phyloP scores from a whole-genome alignment of 2,113 vertebrate genomes.

The Rhipidura dahli region DNA sequence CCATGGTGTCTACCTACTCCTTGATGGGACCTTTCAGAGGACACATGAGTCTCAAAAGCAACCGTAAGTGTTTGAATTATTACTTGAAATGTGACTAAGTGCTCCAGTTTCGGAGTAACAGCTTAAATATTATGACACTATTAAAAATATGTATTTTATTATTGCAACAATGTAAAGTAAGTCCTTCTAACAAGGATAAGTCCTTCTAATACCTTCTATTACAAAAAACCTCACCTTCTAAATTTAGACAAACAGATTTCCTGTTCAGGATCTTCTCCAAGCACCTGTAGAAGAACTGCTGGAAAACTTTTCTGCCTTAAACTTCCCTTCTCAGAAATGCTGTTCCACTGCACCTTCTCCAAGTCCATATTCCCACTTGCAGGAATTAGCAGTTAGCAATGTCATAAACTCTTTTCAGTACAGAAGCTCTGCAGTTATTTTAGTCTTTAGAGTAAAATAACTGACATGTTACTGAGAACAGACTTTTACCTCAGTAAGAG shows the following conservation, averaged over 20 bases:
- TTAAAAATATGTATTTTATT: not conserved
- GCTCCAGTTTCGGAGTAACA: not conserved
- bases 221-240: not conserved
- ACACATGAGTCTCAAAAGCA: slow-evolving; percentile 63
- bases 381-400: not conserved
- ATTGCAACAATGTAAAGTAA: not conserved
- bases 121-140: not conserved
- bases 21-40: slow-evolving; percentile 57
- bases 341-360: not conserved
- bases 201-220: not conserved
- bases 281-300: not conserved
- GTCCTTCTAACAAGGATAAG: not conserved
- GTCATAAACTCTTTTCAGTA: not conserved
- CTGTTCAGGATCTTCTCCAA: not conserved
- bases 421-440: not conserved
- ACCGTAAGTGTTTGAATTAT: slow-evolving; percentile 33
- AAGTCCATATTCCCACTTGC: not conserved
- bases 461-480: not conserved
- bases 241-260: not conserved
- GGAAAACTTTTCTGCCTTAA: not conserved
- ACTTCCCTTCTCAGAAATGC: not conserved
- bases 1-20: not conserved
- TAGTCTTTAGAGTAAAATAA: not conserved
- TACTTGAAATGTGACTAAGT: not conserved
- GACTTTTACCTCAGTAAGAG: not conserved